Conservation (phyloP, 2,888 invertebrate genomes). For the Rhyacophila evoluta region DNA sequence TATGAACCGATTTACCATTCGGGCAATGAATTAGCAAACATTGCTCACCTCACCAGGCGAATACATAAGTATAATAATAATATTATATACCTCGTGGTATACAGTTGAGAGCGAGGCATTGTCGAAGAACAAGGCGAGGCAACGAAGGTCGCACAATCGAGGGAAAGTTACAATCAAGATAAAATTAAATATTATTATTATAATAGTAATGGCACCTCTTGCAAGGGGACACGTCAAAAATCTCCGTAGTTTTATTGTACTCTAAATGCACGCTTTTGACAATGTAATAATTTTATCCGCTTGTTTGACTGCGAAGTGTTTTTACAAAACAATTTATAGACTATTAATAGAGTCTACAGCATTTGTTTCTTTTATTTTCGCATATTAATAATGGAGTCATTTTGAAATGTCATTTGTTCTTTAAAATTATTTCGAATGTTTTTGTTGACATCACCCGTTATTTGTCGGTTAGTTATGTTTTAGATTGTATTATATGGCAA, state of each 20-base stretch:
- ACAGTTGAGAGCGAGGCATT: not conserved
- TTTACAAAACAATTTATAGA: too few species aligned
- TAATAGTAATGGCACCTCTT: not conserved
- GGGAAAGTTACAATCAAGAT: slow-evolving; percentile 5
- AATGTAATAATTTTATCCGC: not conserved
- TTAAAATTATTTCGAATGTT: too few species aligned
- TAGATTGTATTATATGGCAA: too few species aligned
- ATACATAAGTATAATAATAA: not conserved
- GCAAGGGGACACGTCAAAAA: not conserved
- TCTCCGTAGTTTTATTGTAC: not conserved
- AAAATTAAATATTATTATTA: slow-evolving; percentile 2
- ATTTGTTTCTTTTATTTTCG: too few species aligned
- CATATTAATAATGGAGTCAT: too few species aligned
- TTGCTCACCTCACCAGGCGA: slow-evolving; percentile 2
- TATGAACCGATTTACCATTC: not conserved
- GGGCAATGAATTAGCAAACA: not conserved
- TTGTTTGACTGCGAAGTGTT: too few species aligned
- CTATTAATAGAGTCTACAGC: too few species aligned
- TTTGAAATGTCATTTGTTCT: too few species aligned
- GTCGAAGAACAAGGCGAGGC: slow-evolving; percentile 16
- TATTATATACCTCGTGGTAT: too few species aligned
- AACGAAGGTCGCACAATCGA: slow-evolving; percentile 3
- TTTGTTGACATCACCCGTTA: too few species aligned
- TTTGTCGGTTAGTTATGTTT: too few species aligned
- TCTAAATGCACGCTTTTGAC: not conserved